Conservation (phyloP, 2,797 vertebrate genomes). For the Arrhamphus sclerolepis region DNA sequence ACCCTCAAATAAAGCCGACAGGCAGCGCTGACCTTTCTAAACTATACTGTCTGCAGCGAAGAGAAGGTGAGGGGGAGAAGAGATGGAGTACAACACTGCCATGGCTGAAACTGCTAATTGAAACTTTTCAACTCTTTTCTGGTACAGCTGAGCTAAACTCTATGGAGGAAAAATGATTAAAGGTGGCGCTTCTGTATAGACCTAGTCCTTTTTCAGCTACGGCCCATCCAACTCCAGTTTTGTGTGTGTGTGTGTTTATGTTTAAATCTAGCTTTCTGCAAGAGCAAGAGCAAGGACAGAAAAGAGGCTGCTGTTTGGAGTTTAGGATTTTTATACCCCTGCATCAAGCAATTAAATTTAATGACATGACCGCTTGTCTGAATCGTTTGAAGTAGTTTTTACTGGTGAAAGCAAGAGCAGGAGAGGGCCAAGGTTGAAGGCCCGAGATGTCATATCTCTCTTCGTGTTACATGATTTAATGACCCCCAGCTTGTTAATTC, state of each 20-base stretch:
- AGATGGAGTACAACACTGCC: background rate
- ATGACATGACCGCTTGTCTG: constrained; percentile 52
- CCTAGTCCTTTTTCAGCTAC: constrained; percentile 15
- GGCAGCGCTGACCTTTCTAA: constrained; percentile 74
- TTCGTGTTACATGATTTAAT: constrained; percentile 60
- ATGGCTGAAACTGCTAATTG: constrained; percentile 52
- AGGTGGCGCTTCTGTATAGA: constrained; percentile 31
- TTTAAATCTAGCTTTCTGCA: constrained; percentile 44
- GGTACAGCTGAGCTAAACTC: constrained; percentile 37
- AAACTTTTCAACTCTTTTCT: constrained; percentile 51
- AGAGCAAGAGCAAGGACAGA: constrained; percentile 8
- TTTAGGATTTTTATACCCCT: too few relatives aligned
- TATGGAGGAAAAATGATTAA: constrained; percentile 14
- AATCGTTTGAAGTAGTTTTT: constrained; percentile 55
- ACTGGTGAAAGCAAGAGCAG: constrained; percentile 45
- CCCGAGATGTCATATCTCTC: constrained; percentile 52
- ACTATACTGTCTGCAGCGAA: constrained; percentile 55
- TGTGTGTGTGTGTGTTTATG: constrained; percentile 33
- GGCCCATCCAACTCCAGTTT: constrained; percentile 6
- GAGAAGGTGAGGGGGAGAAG: background rate
- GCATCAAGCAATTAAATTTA: constrained; percentile 60
- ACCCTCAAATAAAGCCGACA: constrained; percentile 61
- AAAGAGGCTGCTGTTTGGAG: constrained; percentile 30
- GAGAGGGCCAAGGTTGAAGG: constrained; percentile 63
- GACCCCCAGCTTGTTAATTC: constrained; percentile 31